These are phyloP conservation scores for Stylophora pistillata DNA, from an alignment of 64 coral and sea anemone genomes.

Conservation along the genomic window DNA sequence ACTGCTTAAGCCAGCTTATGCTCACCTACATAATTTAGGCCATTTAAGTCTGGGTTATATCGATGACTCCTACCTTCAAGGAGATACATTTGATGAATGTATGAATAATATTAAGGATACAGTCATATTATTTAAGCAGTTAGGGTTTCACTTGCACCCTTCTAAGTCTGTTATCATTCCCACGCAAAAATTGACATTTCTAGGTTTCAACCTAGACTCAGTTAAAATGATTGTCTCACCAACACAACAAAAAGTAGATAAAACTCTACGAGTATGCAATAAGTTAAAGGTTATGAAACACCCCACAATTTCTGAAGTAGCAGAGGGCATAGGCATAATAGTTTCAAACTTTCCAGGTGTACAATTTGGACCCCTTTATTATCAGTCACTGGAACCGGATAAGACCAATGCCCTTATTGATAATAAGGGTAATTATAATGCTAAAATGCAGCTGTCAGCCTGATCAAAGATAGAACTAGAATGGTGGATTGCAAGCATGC, in stretches of 20 bases:
- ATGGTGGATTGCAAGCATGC: background rate
- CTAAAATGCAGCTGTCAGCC: background rate
- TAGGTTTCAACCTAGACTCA: background rate
- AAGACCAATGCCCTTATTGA: background rate
- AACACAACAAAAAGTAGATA: slow-evolving; percentile 11
- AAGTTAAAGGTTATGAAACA: background rate
- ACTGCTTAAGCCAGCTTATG: slow-evolving; percentile 1
- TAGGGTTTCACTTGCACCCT: slow-evolving; percentile 34
- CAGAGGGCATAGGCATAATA: background rate
- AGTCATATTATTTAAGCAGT: background rate
- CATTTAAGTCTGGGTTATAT: slow-evolving; percentile 30
- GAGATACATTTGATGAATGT: background rate
- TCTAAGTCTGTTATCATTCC: slow-evolving; percentile 35
- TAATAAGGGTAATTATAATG: background rate
- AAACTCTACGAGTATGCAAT: background rate
- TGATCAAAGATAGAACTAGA: background rate
- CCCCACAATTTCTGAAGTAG: background rate
- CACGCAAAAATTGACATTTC: slow-evolving; percentile 3
- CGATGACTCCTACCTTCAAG: slow-evolving; percentile 50
- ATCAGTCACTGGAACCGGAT: too few species aligned
- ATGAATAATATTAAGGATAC: background rate
- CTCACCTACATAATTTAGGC: background rate
- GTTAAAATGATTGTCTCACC: background rate
- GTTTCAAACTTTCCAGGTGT: background rate
- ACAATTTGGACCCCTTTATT: too few species aligned